Conservation (phyloP, 1,140 invertebrate genomes). For the Triops longicaudatus region DNA sequence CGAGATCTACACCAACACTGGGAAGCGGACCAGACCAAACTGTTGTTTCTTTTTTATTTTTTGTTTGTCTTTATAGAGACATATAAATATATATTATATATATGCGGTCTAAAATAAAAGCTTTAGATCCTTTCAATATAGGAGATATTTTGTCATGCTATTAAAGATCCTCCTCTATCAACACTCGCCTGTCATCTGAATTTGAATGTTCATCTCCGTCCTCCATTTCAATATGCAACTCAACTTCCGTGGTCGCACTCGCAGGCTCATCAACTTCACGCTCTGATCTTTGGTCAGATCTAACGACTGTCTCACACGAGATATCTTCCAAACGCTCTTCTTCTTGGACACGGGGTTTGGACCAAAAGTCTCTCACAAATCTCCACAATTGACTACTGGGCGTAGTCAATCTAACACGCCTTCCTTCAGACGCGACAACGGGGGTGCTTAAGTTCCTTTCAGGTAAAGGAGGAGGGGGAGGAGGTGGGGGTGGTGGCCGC, state of each 20-base stretch:
- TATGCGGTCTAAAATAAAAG: background rate
- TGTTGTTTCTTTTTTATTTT: background rate
- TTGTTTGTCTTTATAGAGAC: background rate
- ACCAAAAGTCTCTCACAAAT: background rate
- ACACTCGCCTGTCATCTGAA: background rate
- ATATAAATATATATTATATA: conserved; percentile 9
- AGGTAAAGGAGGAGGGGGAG: background rate
- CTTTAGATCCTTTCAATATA: background rate
- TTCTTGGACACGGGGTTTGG: background rate
- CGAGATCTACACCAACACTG: background rate
- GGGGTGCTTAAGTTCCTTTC: background rate
- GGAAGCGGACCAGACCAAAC: background rate
- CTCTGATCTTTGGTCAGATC: background rate
- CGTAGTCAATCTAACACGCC: background rate
- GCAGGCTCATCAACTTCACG: background rate
- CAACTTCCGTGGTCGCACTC: background rate
- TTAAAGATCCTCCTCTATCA: background rate
- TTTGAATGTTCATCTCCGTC: background rate
- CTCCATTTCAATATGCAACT: background rate
- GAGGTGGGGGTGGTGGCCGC: conserved; percentile 12
- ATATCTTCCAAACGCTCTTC: background rate
- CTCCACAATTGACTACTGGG: background rate
- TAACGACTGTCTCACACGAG: background rate
- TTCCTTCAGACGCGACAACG: background rate
- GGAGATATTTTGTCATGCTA: background rate